A percentile compares a stretch with the other conserved stretches of the same genome.
phyloP scores from a whole-genome alignment of 2,888 invertebrate species.

The Helleia helle region DNA sequence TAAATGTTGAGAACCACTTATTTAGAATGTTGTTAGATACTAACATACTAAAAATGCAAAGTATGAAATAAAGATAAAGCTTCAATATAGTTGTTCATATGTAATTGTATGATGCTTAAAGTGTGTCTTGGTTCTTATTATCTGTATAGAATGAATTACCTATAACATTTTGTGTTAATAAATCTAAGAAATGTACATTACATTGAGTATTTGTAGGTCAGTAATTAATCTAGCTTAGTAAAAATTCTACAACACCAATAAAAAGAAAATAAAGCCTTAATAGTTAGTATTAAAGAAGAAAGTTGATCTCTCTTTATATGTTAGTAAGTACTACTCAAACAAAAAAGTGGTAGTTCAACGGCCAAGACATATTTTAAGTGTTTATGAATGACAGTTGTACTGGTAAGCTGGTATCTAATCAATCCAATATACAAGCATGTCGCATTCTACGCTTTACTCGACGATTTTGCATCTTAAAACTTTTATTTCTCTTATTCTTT shows the following conservation, averaged over 20 bases:
- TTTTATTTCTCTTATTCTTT: constrained; percentile 43
- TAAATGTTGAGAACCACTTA: constrained; percentile 4
- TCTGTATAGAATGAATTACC: too few species aligned
- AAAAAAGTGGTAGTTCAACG: not conserved
- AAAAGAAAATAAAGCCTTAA: not conserved
- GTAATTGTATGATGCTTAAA: too few species aligned
- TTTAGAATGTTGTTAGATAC: constrained; percentile 53
- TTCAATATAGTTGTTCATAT: constrained; percentile 2
- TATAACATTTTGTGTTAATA: too few species aligned
- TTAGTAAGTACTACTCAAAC: not conserved
- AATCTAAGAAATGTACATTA: too few species aligned
- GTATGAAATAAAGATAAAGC: constrained; percentile 15
- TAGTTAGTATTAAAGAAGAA: too few species aligned
- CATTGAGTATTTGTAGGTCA: too few species aligned
- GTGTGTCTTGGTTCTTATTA: too few species aligned
- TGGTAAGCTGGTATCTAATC: constrained; percentile 53
- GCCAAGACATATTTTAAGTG: constrained; percentile 1
- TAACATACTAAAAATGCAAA: constrained; percentile 48
- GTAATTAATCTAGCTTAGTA: too few species aligned
- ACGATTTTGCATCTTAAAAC: constrained; percentile 45
- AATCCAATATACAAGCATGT: constrained; percentile 53
- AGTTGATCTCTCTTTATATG: too few species aligned
- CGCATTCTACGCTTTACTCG: constrained; percentile 52
- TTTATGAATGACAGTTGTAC: constrained; percentile 24
- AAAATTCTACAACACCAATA: not conserved